phyloP scores from a whole-genome alignment of 30 jellyfish, hydroid and myxozoan species.

The Aurelia coerulea region DNA sequence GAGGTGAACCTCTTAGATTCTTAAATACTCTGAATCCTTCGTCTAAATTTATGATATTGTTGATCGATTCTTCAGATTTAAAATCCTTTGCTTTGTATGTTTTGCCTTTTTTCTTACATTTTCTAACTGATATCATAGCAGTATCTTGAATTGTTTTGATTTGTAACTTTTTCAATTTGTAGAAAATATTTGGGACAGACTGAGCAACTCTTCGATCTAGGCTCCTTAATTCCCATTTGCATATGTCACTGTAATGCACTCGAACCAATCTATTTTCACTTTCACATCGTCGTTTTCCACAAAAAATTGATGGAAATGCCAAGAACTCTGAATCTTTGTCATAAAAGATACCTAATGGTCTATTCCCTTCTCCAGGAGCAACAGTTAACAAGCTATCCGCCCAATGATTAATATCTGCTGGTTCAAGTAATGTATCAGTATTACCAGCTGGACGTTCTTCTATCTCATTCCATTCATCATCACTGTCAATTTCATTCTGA shows the following conservation, averaged over 20 bases:
- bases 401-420: not conserved
- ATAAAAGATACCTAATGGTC: conserved; percentile 24
- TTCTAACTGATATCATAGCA: conserved; percentile 30
- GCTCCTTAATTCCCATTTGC: conserved; percentile 54
- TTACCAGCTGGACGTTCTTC: conserved; percentile 11
- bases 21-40: conserved; percentile 41
- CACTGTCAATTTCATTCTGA: not conserved
- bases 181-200: conserved; percentile 33
- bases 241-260: conserved; percentile 16
- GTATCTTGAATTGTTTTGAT: conserved; percentile 38
- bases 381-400: not conserved
- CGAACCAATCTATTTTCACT: not conserved
- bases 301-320: conserved; percentile 31
- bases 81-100: conserved; percentile 15
- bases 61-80: not conserved
- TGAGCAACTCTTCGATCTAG: conserved; percentile 39
- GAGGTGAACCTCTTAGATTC: conserved; percentile 42
- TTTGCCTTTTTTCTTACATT: conserved; percentile 24
- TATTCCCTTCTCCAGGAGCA: conserved; percentile 57
- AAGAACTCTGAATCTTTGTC: conserved; percentile 42
- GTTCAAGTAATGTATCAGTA: conserved; percentile 32
- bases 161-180: conserved; percentile 28
- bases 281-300: conserved; percentile 18
- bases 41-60: conserved; percentile 11
- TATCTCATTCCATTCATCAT: conserved; percentile 45